Percentiles rank a stretch among this genome's conserved stretches.
Evolutionary conservation across 2,113 vertebrate genomes (phyloP).

Genomic region (Peromyscus polionotus): DNA sequence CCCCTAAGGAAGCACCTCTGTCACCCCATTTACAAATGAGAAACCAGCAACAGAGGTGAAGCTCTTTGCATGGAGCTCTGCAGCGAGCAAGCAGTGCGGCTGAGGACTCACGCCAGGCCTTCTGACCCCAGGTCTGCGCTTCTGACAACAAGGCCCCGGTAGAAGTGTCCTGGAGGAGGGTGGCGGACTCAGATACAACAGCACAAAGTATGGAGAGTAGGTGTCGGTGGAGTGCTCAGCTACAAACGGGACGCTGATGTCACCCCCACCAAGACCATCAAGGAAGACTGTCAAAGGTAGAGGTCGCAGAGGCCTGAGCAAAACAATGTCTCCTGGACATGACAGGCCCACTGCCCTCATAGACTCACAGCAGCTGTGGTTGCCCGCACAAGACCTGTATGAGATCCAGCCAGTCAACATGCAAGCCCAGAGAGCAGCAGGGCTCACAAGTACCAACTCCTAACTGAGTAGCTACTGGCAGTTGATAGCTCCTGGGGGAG

Average conservation of each 20-base stretch:
- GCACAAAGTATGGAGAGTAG: not conserved
- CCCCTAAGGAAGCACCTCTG: not conserved
- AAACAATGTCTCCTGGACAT: not conserved
- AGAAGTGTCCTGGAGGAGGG: not conserved
- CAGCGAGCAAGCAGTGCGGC: rapidly evolving
- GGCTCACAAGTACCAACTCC: not conserved
- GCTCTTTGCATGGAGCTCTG: not conserved
- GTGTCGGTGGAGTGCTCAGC: not conserved
- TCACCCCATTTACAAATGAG: not conserved
- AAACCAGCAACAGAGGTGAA: not conserved
- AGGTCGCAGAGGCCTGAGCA: not conserved
- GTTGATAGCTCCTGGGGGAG: not conserved
- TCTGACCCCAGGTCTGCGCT: not conserved
- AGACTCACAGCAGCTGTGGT: not conserved
- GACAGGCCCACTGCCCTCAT: not conserved
- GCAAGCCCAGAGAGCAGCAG: rapidly evolving
- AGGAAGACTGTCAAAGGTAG: not conserved
- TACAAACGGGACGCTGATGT: not conserved
- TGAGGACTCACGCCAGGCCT: rapidly evolving
- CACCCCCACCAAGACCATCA: not conserved
- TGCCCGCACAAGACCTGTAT: not conserved
- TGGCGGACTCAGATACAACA: not conserved
- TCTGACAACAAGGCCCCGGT: rapidly evolving
- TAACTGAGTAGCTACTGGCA: not conserved
- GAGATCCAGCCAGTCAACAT: not conserved